These are phyloP conservation scores for Boloria selene DNA, from an alignment of 2,888 invertebrate genomes.

Conservation along the genomic window DNA sequence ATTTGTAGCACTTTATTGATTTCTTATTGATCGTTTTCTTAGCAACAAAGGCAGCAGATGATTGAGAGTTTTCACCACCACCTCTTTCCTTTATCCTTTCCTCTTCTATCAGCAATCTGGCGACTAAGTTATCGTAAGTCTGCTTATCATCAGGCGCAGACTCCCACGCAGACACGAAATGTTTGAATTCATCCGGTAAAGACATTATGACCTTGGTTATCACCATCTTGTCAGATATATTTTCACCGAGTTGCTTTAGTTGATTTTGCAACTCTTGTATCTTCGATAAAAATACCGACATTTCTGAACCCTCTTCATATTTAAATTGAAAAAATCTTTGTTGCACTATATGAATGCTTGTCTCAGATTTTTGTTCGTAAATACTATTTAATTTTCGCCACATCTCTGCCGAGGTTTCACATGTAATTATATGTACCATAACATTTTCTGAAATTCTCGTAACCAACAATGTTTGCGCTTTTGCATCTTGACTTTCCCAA, in stretches of 20 bases:
- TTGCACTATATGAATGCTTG: constrained; percentile 50
- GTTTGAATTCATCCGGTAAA: constrained; percentile 48
- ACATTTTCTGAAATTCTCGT: constrained; percentile 46
- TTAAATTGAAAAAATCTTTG: constrained; percentile 49
- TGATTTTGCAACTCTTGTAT: constrained; percentile 45
- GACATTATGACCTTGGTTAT: constrained; percentile 51
- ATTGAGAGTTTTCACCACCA: neutral
- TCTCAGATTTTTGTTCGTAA: constrained; percentile 52
- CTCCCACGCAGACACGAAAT: constrained; percentile 53
- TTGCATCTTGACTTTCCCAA: constrained; percentile 45
- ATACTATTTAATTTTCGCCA: constrained; percentile 47
- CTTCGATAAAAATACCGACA: constrained; percentile 46
- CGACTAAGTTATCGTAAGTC: constrained; percentile 42
- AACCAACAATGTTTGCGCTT: constrained; percentile 45
- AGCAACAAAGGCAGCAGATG: constrained; percentile 7
- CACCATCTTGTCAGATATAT: constrained; percentile 45
- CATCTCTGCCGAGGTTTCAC: constrained; percentile 46
- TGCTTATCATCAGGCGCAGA: constrained; percentile 43
- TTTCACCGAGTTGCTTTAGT: constrained; percentile 45
- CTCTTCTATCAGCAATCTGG: constrained; percentile 43
- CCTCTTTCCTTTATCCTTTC: constrained; percentile 41
- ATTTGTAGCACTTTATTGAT: neutral
- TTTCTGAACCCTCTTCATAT: constrained; percentile 41
- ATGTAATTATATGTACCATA: constrained; percentile 47
- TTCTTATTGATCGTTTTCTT: neutral